Base-by-base conservation (phyloP, 1,140 invertebrate species). In the Pogonus chalceus region DNA sequence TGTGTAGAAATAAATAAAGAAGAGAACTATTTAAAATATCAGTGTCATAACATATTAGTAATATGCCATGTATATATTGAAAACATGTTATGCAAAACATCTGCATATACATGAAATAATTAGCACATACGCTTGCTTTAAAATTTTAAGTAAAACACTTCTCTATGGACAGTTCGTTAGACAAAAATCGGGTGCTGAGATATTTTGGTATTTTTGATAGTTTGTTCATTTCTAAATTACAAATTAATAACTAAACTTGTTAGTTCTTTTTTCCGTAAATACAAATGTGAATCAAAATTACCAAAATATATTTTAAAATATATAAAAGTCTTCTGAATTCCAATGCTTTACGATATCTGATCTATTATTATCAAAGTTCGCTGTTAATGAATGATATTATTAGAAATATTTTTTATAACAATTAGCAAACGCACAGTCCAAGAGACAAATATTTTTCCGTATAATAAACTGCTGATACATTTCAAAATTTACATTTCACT, bases 81-180 rank as follows among this genome's bases (percentile, higher is more conserved):
- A 43, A 43, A 43, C 37, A 10, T 43, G 37, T 43, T 43, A 43
- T 43, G 37, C 37, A 43, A 43, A 43, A 9, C 7, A 31, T 31
- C 14, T 31, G 26, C 37, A 43, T 43, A 9, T 10, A 18, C 37
- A 12, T 43, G 18, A 12, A 12, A 18, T 18, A 12, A 43, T 18
- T 43, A 43, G 37, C 37, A 43, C 37, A 43, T 43, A 43, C 37
- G 37, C 37, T 43, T 43, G 37, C 37, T 43, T 43, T 43, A 43
- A 43, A 9, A 10, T 18, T 12, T 43, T 43, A 43, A 31, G 18
- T 9, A 43, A 7, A 43, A 43, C 37, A 43, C 37, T 3, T 43
- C 4, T 43, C 9, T 31, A 14, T 31, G 26, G 26, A 31, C 26
- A 31, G 26, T 31, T 31, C 26, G 26, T 31, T 31, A 31, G 14